Base-by-base conservation (phyloP, 2,797 vertebrate species). In the Mastacembelus armatus region DNA sequence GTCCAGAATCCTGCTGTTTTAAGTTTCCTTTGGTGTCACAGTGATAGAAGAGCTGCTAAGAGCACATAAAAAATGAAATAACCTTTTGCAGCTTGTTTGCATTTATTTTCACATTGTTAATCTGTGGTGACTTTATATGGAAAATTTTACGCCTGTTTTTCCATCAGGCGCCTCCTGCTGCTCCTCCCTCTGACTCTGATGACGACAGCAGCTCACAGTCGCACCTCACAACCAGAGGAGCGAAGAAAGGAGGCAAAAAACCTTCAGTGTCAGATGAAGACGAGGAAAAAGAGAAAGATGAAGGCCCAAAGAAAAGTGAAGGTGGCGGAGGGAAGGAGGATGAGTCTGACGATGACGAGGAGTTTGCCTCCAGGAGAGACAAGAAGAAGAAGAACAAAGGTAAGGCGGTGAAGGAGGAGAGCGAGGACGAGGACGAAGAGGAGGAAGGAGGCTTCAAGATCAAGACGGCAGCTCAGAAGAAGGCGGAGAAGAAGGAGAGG, bases 391-490 rank as follows among this genome's bases (percentile, higher is more conserved):
- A 90, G 77, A 96, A 52, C 67, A 91, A 96, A 80, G 75, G 75
- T 0, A 96, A 95, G 66, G 40, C 27, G 3, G 66, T 21, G 0
- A 92, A 88, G 60, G 80, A 16, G 0, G 91, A 90, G 12, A 90
- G 87, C 14, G 88, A 92, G 32, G 92, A 86, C 0, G 85, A 91
- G 39, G 94, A 78, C 18, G 43, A 88, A 36, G 84, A 81, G 0
- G 95, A 94, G 0, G 91, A 91, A 0, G 86, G 93, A 3, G 80
- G 92, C 16, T 96, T 95, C 85, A 98, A 95, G 89, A 95, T 99
- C 45, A 99, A 99, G 91, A 98, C 98, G 0, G 94, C 96, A 6
- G 96, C 97, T 3, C 97, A 99, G 87, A 99, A 99, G 88, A 99
- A 98, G 76, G 97, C 97, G 0, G 97, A 99, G 89, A 99, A 99